Conservation (phyloP, 1,140 invertebrate species). For the Neelides sp. region DNA sequence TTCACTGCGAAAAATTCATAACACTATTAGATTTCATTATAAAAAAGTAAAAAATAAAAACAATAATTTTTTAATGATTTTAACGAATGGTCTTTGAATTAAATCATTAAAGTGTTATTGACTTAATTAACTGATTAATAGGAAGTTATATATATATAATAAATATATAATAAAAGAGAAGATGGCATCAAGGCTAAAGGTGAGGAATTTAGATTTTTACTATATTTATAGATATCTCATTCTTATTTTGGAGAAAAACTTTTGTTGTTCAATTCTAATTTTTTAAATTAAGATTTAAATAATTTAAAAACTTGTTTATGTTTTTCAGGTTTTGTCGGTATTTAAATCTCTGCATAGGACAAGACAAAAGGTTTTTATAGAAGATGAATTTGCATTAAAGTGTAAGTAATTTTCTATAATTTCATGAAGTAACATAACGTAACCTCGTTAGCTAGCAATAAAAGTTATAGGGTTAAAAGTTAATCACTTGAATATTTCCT, state of each 20-base stretch:
- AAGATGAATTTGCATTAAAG: conserved; percentile 20
- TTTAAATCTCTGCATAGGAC: conserved; percentile 25
- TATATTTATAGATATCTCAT: not conserved
- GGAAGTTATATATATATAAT: not conserved
- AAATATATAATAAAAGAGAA: not conserved
- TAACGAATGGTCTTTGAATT: no score
- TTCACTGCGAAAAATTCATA: no score
- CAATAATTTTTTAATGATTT: no score
- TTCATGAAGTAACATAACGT: not conserved
- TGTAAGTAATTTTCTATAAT: conserved; percentile 6
- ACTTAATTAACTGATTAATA: no score
- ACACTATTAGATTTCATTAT: no score
- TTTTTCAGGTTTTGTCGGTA: conserved; percentile 22
- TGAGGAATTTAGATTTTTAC: not conserved
- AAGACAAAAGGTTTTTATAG: conserved; percentile 21
- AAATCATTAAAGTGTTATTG: no score
- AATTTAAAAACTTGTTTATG: not conserved
- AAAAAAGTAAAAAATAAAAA: no score
- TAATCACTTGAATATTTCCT: not conserved
- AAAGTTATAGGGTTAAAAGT: not conserved
- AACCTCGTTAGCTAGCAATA: not conserved
- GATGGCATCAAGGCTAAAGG: not conserved
- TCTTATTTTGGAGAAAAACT: not conserved
- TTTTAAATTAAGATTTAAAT: not conserved
- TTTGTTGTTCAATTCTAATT: not conserved